Percentiles rank a stretch among this genome's conserved stretches.
These are phyloP conservation scores for Myotis findleyi DNA, from an alignment of 2,797 vertebrate genomes.

Conservation along the genomic window DNA sequence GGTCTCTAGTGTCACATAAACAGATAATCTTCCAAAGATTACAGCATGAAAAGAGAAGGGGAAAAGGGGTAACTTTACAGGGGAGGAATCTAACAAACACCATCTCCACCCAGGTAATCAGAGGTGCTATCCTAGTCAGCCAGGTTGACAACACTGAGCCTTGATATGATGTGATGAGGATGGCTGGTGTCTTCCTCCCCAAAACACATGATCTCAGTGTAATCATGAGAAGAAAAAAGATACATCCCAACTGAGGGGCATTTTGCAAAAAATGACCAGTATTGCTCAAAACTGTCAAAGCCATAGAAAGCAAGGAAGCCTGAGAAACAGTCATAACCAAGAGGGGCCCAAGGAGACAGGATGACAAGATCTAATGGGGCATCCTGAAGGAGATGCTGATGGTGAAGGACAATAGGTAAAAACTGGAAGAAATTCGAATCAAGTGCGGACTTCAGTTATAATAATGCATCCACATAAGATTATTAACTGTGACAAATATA, in stretches of 20 bases:
- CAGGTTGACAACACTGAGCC: background rate
- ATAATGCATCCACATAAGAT: background rate
- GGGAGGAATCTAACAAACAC: background rate
- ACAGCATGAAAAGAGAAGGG: background rate
- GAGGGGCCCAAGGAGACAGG: background rate
- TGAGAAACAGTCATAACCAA: background rate
- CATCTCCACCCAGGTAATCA: background rate
- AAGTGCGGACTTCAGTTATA: background rate
- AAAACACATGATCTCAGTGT: background rate
- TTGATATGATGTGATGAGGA: background rate
- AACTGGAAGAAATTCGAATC: constrained; percentile 21
- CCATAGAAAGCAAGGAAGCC: background rate
- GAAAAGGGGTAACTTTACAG: background rate
- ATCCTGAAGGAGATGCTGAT: background rate
- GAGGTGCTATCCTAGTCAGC: background rate
- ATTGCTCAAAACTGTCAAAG: background rate
- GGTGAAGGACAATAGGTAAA: background rate
- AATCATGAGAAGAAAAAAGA: background rate
- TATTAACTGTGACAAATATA: constrained; percentile 10
- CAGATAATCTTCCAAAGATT: background rate
- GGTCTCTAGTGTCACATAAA: background rate
- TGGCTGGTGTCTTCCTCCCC: background rate
- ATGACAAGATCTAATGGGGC: background rate
- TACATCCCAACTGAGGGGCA: background rate
- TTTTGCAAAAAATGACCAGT: background rate